A percentile compares a stretch with the other conserved stretches of the same genome.
Evolutionary conservation across 1,140 invertebrate species (phyloP).

Genomic region (Psix sp.): DNA sequence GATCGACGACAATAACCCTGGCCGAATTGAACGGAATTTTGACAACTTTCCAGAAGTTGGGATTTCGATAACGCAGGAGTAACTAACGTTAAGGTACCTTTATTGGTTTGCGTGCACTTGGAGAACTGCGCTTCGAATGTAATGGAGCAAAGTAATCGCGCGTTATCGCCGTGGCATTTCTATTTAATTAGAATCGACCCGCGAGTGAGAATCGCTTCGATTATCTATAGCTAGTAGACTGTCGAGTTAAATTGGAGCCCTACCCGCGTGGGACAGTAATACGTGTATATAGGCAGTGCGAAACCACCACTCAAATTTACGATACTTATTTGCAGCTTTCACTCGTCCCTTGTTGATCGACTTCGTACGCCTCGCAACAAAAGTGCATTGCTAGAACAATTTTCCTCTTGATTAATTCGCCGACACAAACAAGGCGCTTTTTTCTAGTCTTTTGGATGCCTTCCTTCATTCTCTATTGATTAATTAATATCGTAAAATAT

Average conservation of each 20-base stretch:
- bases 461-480: background rate
- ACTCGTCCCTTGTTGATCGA: conserved; percentile 45
- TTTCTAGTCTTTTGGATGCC: too few relatives aligned
- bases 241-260: conserved; percentile 49
- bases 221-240: conserved; percentile 52
- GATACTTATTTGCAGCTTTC: conserved; percentile 46
- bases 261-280: conserved; percentile 43
- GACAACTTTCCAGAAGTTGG: conserved; percentile 51
- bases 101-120: conserved; percentile 26
- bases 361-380: conserved; percentile 14
- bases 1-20: conserved; percentile 20
- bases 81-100: conserved; percentile 16
- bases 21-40: conserved; percentile 33
- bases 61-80: conserved; percentile 32
- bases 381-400: conserved; percentile 13
- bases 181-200: conserved; percentile 61
- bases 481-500: too few relatives aligned
- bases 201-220: conserved; percentile 55
- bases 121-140: conserved; percentile 37
- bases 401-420: conserved; percentile 4
- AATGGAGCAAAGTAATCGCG: conserved; percentile 60
- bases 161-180: conserved; percentile 56
- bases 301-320: conserved; percentile 57
- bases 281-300: conserved; percentile 29
- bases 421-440: too few relatives aligned